Evolutionary conservation across 2,113 vertebrate species (phyloP).

Genomic region (Cacatua alba): DNA sequence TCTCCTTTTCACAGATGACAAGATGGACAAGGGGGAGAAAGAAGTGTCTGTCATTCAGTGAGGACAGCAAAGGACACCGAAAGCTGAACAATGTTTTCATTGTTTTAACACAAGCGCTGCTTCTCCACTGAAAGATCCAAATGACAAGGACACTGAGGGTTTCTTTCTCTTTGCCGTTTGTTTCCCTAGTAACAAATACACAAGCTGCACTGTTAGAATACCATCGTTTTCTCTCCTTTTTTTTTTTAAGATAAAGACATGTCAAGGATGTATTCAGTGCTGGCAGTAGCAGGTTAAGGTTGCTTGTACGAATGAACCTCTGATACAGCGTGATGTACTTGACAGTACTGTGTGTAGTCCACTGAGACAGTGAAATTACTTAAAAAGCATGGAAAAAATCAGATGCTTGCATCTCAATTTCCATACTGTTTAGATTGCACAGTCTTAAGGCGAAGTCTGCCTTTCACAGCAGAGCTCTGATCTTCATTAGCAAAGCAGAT

Average conservation of each 20-base stretch:
- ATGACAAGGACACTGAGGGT: constrained; percentile 53
- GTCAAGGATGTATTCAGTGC: neutral
- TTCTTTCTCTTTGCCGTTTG: constrained; percentile 57
- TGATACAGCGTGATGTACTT: neutral
- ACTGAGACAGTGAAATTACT: neutral
- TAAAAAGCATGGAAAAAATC: neutral
- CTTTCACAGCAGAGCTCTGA: neutral
- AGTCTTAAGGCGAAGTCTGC: neutral
- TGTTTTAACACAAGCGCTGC: constrained; percentile 44
- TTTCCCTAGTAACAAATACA: constrained; percentile 71
- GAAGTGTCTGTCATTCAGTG: constrained; percentile 31
- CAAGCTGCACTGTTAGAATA: constrained; percentile 55
- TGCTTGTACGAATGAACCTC: neutral
- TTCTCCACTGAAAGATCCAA: constrained; percentile 49
- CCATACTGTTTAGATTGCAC: neutral
- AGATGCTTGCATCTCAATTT: neutral
- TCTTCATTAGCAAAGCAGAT: neutral
- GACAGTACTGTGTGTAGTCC: neutral
- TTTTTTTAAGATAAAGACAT: neutral
- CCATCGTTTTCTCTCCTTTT: neutral
- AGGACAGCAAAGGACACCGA: constrained; percentile 40
- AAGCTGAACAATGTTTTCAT: constrained; percentile 55
- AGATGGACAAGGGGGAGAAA: constrained; percentile 46
- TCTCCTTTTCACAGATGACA: neutral
- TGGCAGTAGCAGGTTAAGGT: constrained; percentile 14